Base-by-base conservation (phyloP, 2,888 invertebrate genomes). In the Autographa gamma region DNA sequence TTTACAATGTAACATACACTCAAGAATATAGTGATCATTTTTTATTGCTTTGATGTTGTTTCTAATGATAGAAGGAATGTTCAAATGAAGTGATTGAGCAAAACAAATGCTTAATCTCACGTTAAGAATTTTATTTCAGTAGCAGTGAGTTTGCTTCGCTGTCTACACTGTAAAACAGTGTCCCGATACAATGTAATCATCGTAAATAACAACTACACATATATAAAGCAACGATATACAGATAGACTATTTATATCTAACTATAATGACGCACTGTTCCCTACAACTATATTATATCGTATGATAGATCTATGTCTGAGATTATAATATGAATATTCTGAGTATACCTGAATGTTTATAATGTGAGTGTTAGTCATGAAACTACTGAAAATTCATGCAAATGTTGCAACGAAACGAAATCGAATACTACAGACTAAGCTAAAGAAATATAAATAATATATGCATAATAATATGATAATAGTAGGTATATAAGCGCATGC, bases 221-320 rank as follows among this genome's bases (percentile, higher is more conserved):
- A 86, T 88, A 92, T 84, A 71, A 92, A 92, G 92, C 92, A 78
- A 90, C 82, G 80, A 87, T 86, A 86, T 84, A 88, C 85, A 89
- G 77, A 82, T 83, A 85, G 69, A 85, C 81, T 81, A 84, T 81
- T 80, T 75, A 82, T 82, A 74, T 52, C 67, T 72, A 77, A 79
- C 80, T 70, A 81, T 78, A 74, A 82, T 81, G 82, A 84, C 79
- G 72, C 73, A 73, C 66, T 64, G 63, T 71, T 67, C 58, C 74
- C 74, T 77, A 80, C 63, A 64, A 71, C 69, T 76, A 77, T 71
- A 76, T 63, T 71, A 70, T 73, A 80, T 73, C 68, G 66, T 52
- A 80, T 78, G 73, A 81, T 69, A 76, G 38, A 80, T 80, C 77
- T 71, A 74, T 54, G 61, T 68, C 74, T 31, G 68, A 76, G 64